phyloP scores from a whole-genome alignment of 1,140 invertebrate genomes.

The Oryctes rhinoceros region DNA sequence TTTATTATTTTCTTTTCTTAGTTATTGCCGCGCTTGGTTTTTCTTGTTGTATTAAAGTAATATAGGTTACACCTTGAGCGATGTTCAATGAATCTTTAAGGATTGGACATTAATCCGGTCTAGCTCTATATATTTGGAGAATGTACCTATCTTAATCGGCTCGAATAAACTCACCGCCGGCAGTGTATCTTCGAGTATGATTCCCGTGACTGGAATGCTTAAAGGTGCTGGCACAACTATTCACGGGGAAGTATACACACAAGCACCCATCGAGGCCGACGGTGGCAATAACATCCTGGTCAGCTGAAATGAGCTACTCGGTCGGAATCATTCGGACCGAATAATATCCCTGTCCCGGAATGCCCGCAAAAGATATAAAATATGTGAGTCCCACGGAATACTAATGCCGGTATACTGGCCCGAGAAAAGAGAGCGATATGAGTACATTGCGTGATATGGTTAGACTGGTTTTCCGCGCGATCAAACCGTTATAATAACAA shows the following conservation, averaged over 20 bases:
- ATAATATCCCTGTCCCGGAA: conserved; percentile 55
- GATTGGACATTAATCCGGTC: too few relatives aligned
- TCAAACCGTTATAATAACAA: conserved; percentile 43
- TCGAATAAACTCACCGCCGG: not conserved
- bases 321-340: conserved; percentile 52
- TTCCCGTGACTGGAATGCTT: conserved; percentile 45
- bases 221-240: conserved; percentile 41
- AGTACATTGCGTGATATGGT: conserved; percentile 26
- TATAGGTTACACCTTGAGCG: too few relatives aligned
- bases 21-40: too few relatives aligned
- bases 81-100: too few relatives aligned
- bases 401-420: conserved; percentile 47
- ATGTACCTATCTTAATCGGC: too few relatives aligned
- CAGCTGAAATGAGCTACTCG: conserved; percentile 56
- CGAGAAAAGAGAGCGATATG: conserved; percentile 17
- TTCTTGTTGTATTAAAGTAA: too few relatives aligned
- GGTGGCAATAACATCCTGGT: conserved; percentile 54
- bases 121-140: too few relatives aligned
- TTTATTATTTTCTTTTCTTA: too few relatives aligned
- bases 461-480: conserved; percentile 39
- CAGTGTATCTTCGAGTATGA: conserved; percentile 28
- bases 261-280: conserved; percentile 29
- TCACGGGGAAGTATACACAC: conserved; percentile 47
- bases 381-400: conserved; percentile 54
- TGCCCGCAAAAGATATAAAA: conserved; percentile 57